Conservation (phyloP, 2,113 vertebrate genomes). For the Brevimyrus niger region DNA sequence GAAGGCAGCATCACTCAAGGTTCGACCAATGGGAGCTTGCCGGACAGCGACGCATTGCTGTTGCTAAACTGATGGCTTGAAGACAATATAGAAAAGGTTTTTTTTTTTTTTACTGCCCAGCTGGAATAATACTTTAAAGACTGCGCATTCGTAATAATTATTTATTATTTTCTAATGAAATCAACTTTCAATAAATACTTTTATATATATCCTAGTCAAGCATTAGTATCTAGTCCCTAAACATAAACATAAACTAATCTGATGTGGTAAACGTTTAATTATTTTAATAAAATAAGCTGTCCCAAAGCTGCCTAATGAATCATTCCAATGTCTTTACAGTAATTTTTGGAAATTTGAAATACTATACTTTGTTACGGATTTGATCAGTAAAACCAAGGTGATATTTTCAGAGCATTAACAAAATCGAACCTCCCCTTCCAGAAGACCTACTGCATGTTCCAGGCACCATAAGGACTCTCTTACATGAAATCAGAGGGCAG, state of each 20-base stretch:
- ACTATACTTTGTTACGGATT: neutral
- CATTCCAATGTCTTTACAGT: neutral
- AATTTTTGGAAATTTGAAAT: neutral
- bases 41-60: slow-evolving; percentile 34
- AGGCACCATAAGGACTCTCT: neutral
- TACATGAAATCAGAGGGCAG: neutral
- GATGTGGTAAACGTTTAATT: neutral
- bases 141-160: neutral
- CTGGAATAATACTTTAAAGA: neutral
- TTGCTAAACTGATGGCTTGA: slow-evolving; percentile 34
- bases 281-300: neutral
- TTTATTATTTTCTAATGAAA: neutral
- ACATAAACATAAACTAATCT: neutral
- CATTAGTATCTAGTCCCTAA: neutral
- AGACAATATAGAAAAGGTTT: neutral
- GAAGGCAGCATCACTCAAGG: slow-evolving; percentile 42
- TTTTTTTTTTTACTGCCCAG: neutral
- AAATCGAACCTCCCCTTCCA: neutral
- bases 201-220: neutral
- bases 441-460: neutral
- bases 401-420: neutral
- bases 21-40: slow-evolving; percentile 50
- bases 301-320: neutral
- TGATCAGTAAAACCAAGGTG: neutral
- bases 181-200: neutral